These are phyloP conservation scores for Diarsia rubi DNA, from an alignment of 2,888 invertebrate genomes.

Conservation along the genomic window DNA sequence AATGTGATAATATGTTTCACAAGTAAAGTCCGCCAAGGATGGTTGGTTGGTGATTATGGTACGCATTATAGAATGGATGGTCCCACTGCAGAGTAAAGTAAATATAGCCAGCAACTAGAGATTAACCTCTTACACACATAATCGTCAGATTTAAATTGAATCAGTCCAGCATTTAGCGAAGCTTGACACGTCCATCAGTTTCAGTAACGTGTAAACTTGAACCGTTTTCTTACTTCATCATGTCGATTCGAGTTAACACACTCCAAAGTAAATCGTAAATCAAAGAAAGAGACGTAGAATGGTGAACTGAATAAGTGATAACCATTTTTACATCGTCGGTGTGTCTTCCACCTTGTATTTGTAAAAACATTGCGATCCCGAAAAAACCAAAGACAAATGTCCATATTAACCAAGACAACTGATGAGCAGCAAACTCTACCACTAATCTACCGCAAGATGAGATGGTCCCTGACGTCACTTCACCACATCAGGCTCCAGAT, in stretches of 20 bases:
- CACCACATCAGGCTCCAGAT: conserved; percentile 13
- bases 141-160: neutral
- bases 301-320: no score
- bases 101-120: neutral
- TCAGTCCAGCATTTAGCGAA: neutral
- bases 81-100: neutral
- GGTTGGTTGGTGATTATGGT: no score
- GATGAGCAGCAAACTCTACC: neutral
- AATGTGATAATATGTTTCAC: neutral
- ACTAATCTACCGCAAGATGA: conserved; percentile 5
- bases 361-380: neutral
- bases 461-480: conserved; percentile 25
- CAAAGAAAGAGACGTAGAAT: neutral
- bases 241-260: neutral
- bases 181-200: neutral
- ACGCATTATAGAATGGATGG: neutral
- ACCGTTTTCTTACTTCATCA: neutral
- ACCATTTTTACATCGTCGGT: no score
- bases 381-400: neutral
- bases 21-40: neutral
- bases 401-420: neutral
- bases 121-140: neutral
- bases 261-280: neutral
- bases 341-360: neutral
- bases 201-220: neutral